Percentiles rank a stretch among this genome's conserved stretches.
Evolutionary conservation across 2,797 vertebrate species (phyloP).

Genomic region (Myotis vivesi): DNA sequence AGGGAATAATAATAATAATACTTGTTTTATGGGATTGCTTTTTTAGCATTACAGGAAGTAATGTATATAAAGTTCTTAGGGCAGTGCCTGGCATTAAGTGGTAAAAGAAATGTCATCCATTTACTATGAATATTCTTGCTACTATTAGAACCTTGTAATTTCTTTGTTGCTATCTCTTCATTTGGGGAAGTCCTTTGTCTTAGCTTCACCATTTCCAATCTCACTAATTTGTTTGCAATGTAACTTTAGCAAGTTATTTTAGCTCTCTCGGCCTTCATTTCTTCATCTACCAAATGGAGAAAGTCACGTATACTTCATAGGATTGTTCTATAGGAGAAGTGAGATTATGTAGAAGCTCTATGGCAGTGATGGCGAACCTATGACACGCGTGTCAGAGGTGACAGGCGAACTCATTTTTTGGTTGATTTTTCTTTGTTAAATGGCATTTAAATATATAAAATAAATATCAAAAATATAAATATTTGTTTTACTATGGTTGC

Average conservation of each 20-base stretch:
- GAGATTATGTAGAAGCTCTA: background rate
- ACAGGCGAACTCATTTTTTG: too few species aligned
- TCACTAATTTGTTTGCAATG: constrained; percentile 4
- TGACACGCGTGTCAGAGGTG: too few species aligned
- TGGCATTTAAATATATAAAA: too few species aligned
- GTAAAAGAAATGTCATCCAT: constrained; percentile 26
- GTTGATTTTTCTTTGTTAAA: too few species aligned
- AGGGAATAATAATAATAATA: background rate
- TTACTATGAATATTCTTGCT: constrained; percentile 6
- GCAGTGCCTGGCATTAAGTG: background rate
- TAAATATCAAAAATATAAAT: too few species aligned
- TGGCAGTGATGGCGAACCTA: background rate
- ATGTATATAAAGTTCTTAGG: background rate
- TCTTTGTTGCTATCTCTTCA: constrained; percentile 23
- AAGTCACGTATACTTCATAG: background rate
- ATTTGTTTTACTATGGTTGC: too few species aligned
- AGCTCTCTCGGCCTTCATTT: background rate
- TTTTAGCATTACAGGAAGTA: constrained; percentile 12
- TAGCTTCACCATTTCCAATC: background rate
- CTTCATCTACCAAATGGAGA: constrained; percentile 7
- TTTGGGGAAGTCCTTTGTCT: background rate
- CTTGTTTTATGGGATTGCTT: background rate
- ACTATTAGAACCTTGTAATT: background rate
- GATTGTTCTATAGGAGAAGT: background rate
- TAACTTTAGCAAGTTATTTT: constrained; percentile 34